These are phyloP conservation scores for Anser cygnoides DNA, from an alignment of 2,113 vertebrate genomes.

Conservation along the genomic window DNA sequence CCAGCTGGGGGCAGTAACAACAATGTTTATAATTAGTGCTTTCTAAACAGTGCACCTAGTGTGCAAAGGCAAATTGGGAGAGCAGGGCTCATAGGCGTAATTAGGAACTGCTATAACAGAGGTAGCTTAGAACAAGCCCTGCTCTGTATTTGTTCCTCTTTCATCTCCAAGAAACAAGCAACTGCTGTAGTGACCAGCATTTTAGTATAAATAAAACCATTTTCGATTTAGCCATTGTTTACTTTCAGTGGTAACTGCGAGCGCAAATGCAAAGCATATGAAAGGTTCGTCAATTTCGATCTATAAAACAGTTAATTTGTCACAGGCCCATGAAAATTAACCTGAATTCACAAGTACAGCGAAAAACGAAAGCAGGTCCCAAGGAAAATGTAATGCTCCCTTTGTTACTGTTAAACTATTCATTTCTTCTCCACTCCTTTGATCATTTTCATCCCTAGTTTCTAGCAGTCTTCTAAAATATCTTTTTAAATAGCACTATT, in stretches of 20 bases:
- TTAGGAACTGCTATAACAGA: constrained; percentile 58
- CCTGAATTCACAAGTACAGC: not conserved
- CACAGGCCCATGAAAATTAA: not conserved
- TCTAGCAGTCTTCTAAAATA: not conserved
- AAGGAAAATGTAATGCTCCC: not conserved
- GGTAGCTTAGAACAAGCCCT: not conserved
- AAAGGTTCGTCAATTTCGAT: not conserved
- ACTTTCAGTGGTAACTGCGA: not conserved
- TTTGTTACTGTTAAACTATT: not conserved
- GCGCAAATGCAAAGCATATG: not conserved
- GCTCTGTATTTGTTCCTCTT: not conserved
- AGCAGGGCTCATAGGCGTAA: constrained; percentile 46
- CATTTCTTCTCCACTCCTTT: not conserved
- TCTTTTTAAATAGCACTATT: not conserved
- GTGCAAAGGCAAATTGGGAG: constrained; percentile 69
- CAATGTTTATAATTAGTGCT: constrained; percentile 72
- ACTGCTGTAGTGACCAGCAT: constrained; percentile 11
- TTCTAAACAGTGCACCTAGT: constrained; percentile 64
- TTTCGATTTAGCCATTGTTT: constrained; percentile 23
- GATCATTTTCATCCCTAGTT: not conserved
- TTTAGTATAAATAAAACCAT: constrained; percentile 28
- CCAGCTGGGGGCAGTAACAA: constrained; percentile 82
- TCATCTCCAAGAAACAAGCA: constrained; percentile 46
- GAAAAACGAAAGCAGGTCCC: not conserved
- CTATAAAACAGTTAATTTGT: constrained; percentile 7